A percentile compares a stretch with the other conserved stretches of the same genome.
These are phyloP conservation scores for Capreolus pygargus DNA, from an alignment of 2,113 vertebrate species.

Conservation along the genomic window DNA sequence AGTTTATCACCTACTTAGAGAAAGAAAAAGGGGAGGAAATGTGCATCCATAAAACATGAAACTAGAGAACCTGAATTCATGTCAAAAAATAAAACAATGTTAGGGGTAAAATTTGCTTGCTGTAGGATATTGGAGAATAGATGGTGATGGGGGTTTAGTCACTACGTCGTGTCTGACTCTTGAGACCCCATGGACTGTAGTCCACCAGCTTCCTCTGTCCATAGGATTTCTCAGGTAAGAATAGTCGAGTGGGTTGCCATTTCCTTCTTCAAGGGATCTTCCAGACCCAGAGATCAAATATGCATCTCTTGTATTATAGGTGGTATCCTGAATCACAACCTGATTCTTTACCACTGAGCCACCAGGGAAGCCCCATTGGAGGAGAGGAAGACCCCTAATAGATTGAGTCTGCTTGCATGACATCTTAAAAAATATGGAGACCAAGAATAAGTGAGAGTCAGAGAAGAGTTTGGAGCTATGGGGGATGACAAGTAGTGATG, in stretches of 20 bases:
- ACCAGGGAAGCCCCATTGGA: neutral
- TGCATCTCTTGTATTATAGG: neutral
- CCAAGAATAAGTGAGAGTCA: neutral
- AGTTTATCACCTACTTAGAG: neutral
- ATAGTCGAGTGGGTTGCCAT: neutral
- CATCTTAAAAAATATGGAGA: neutral
- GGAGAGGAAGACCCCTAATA: neutral
- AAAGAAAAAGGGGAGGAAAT: neutral
- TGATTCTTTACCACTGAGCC: neutral
- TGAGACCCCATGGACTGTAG: neutral
- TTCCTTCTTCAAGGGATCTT: neutral
- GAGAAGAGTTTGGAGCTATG: neutral
- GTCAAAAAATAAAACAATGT: neutral
- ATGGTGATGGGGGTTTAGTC: rapidly evolving
- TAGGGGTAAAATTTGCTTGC: neutral
- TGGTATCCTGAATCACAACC: neutral
- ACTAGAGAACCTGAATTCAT: neutral
- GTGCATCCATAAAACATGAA: neutral
- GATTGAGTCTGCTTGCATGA: neutral
- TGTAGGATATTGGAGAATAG: neutral
- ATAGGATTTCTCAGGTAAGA: neutral
- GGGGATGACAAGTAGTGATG: neutral
- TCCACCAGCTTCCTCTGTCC: neutral
- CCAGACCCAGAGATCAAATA: neutral
- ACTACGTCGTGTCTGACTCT: neutral